Conservation (phyloP, 2,113 vertebrate species). For the Raja brachyura region DNA sequence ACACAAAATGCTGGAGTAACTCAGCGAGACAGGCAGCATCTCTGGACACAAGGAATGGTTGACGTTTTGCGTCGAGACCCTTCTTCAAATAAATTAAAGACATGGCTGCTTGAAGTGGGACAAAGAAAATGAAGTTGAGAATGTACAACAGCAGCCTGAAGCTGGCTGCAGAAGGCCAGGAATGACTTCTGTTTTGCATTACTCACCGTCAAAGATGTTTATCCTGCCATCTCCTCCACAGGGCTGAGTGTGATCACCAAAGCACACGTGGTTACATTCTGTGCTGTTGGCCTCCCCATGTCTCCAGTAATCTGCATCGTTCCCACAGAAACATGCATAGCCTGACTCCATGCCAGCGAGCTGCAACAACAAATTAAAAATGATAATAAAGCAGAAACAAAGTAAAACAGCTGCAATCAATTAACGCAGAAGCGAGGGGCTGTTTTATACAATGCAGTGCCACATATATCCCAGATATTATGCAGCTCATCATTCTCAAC, state of each 20-base stretch:
- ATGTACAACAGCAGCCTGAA: too few relatives aligned
- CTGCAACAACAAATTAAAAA: conserved; percentile 52
- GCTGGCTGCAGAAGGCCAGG: neutral
- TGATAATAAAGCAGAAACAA: neutral
- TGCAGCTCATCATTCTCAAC: neutral
- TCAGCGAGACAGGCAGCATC: too few relatives aligned
- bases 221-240: conserved; percentile 93
- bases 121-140: too few relatives aligned
- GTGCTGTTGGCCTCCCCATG: conserved; percentile 75
- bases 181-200: conserved; percentile 35
- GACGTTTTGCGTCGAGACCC: too few relatives aligned
- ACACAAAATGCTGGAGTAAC: too few relatives aligned
- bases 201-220: conserved; percentile 93
- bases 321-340: conserved; percentile 93
- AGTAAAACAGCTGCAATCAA: neutral
- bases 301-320: conserved; percentile 76
- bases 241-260: conserved; percentile 89
- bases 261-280: conserved; percentile 93
- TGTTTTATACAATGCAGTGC: neutral
- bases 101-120: too few relatives aligned
- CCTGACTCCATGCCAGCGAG: conserved; percentile 94
- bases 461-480: neutral
- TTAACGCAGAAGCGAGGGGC: neutral
- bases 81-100: too few relatives aligned
- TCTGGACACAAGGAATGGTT: too few relatives aligned